Base-by-base conservation (phyloP, 2,113 vertebrate genomes). In the Cacatua alba region DNA sequence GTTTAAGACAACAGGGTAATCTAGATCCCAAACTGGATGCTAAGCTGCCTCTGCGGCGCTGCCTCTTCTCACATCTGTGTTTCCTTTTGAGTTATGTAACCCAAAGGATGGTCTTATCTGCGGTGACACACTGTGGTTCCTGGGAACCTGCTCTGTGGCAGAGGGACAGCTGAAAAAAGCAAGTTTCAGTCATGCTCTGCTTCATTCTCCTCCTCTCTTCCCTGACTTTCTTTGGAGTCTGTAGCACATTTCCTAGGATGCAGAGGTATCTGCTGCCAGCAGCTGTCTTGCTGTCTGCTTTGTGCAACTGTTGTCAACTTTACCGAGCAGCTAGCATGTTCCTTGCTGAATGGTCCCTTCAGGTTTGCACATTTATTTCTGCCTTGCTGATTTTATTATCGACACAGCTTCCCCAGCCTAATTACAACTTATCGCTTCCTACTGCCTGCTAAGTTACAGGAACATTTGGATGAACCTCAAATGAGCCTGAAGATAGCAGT, bases 341-440 rank as follows among this genome's bases (percentile, higher is more conserved):
- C 90, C 69, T 91, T 25, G 20, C 86, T 86, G 71, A 85, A 83
- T 8, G 11, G 48, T 90, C 82, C 92, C 91, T 88, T 91, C 76
- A 78, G 90, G 74, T 84, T 82, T 77, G 57, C 48, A n/a, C 24
- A 6, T 63, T 93, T 69, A 53, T 90, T 96, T 96, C 91, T 94
- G 80, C 78, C 88, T 94, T 80, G 63, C 92, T 95, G 88, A 90
- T 91, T 74, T 96, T 74, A 89, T 94, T 96, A 64, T 88, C 81
- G 81, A 75, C 72, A 49, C 85, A 81, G 78, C 82, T 94, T 95
- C 71, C 83, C 82, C 74, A 86, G 86, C 63, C 82, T 79, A 94
- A 91, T 95, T 82, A 81, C 89, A 84, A 5, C 60, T 79, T 55
- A 85, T 64, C n/a, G 86, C 55, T 95, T 95, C 41, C 71, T 41